Conservation (phyloP, 2,888 invertebrate genomes). For the Apamea epomidion region DNA sequence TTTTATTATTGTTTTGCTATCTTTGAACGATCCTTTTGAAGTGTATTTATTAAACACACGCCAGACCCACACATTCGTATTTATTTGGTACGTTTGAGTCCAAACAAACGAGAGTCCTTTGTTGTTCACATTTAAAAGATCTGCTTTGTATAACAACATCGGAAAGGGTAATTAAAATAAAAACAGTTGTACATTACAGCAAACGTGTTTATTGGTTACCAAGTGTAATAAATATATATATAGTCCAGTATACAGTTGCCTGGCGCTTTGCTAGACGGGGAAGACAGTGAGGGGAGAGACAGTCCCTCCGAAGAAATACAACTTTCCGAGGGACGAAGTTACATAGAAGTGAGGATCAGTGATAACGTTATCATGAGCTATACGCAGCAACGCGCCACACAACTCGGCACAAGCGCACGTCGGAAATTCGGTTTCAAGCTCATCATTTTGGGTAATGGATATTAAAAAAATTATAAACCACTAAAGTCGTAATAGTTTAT, state of each 20-base stretch:
- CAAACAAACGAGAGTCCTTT: neutral
- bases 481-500: constrained; percentile 1
- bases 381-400: constrained; percentile 64
- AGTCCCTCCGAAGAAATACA: constrained; percentile 35
- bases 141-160: neutral
- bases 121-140: neutral
- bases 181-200: constrained; percentile 74
- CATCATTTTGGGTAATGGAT: constrained; percentile 24
- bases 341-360: constrained; percentile 13
- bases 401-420: constrained; percentile 65
- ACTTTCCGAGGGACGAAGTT: constrained; percentile 25
- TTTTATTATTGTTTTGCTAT: constrained; percentile 3
- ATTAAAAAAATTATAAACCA: constrained; percentile 9
- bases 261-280: constrained; percentile 67
- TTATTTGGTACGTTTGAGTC: neutral
- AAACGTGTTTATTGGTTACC: constrained; percentile 77
- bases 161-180: constrained; percentile 57
- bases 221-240: constrained; percentile 75
- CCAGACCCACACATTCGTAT: neutral
- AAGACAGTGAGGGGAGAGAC: constrained; percentile 44
- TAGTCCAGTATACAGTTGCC: constrained; percentile 68
- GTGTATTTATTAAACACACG: neutral
- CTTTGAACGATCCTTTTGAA: neutral
- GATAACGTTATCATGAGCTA: constrained; percentile 11
- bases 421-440: constrained; percentile 58